Percentiles rank a stretch among this genome's conserved stretches.
Evolutionary conservation across 2,888 invertebrate species (phyloP).

Genomic region (Phortica magna): DNA sequence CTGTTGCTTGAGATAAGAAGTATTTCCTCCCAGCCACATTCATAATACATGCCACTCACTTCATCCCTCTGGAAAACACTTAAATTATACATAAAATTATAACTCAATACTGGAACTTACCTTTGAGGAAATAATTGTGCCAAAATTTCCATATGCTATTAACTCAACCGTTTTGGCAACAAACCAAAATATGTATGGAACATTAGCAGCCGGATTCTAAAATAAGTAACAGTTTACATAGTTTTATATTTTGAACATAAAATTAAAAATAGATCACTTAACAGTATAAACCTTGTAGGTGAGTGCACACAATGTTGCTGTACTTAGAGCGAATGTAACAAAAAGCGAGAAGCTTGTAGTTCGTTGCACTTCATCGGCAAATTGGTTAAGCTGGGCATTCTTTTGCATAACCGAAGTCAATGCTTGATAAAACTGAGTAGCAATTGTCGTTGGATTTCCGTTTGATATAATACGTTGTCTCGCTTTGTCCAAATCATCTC

Average conservation of each 20-base stretch:
- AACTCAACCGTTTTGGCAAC: not conserved
- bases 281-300: not conserved
- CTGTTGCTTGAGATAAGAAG: not conserved
- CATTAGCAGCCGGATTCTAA: not conserved
- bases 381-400: slow-evolving; percentile 63
- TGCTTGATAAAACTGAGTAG: slow-evolving; percentile 53
- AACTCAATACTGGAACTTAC: not conserved
- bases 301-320: slow-evolving; percentile 61
- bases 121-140: not conserved
- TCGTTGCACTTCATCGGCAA: slow-evolving; percentile 59
- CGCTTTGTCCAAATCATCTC: slow-evolving; percentile 53
- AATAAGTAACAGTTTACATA: not conserved
- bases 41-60: not conserved
- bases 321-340: slow-evolving; percentile 67
- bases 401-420: slow-evolving; percentile 56
- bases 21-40: not conserved
- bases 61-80: not conserved
- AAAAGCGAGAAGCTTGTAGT: slow-evolving; percentile 57
- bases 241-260: not conserved
- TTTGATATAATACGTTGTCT: slow-evolving; percentile 31
- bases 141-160: not conserved
- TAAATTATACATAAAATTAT: not conserved
- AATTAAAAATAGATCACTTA: not conserved
- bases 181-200: not conserved
- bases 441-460: slow-evolving; percentile 36